Base-by-base conservation (phyloP, 2,797 vertebrate genomes). In the Tragopan temminckii region DNA sequence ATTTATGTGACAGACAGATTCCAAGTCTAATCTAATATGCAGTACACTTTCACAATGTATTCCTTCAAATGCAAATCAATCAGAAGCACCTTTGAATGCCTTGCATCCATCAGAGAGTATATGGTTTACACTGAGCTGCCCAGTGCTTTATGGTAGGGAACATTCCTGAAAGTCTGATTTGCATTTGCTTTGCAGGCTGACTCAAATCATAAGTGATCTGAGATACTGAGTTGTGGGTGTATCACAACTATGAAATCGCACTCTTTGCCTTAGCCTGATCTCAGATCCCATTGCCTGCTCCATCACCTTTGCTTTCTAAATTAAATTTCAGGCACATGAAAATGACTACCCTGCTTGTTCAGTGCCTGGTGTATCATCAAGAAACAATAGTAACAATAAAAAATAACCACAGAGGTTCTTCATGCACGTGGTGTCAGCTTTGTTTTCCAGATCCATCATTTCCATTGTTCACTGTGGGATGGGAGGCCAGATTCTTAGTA, bases 91-190 rank as follows among this genome's bases (percentile, higher is more conserved):
- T 23, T 18, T 3, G 53, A 43, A 77, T 63, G 36, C 76, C 74
- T 4, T 7, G 31, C 45, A 5, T 25, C 5, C 19, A 20, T n/a
- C 31, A 21, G 8, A 81, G 74, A 1, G 2, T 17, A 4, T 7
- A 0, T 29, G 7, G 33, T 4, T 62, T 46, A 52, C 4, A 2
- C 16, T 21, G 45, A 2, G 0, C 33, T 70, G 35, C 3, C 1
- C 25, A 13, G 43, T 14, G 52, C 52, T 71, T 57, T 62, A 58
- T 27, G 40, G 14, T 6, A 6, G 50, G 9, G 52, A 17, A 59
- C 24, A 10, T 31, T 31, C 46, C 24, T 4, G 13, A 0, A 11
- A 9, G 18, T n/a, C 1, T 19, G 16, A 9, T 35, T 9, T 66
- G 13, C 23, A 13, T 52, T 74, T n/a, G 2, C 35, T 69, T 15